These are phyloP conservation scores for Cepaea nemoralis DNA, from an alignment of 1,140 invertebrate genomes.

Conservation along the genomic window DNA sequence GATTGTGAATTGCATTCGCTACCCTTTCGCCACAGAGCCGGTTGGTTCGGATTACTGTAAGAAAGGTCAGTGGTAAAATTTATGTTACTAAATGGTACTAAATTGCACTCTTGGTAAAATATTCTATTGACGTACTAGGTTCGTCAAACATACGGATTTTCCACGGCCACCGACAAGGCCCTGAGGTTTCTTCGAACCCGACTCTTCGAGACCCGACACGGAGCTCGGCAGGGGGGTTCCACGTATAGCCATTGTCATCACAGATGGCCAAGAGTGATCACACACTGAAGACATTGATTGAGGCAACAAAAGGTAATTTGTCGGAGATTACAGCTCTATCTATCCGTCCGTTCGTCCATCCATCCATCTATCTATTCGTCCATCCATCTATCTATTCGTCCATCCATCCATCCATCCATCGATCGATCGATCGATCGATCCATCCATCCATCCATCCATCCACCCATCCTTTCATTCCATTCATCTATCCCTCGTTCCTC, in stretches of 20 bases:
- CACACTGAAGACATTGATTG: conserved; percentile 50
- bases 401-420: neutral
- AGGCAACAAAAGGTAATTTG: conserved; percentile 42
- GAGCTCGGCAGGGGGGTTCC: conserved; percentile 49
- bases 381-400: neutral
- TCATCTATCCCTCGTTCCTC: neutral
- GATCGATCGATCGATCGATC: neutral
- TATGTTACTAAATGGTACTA: too few species aligned
- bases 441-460: neutral
- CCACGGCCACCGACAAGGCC: conserved; percentile 47
- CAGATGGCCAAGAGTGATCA: conserved; percentile 62
- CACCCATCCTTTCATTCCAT: neutral
- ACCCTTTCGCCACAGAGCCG: too few species aligned
- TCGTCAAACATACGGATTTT: conserved; percentile 6
- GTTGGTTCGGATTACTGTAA: too few species aligned
- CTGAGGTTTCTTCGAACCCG: conserved; percentile 47
- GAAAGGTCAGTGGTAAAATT: too few species aligned
- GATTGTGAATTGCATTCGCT: too few species aligned
- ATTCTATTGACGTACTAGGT: neutral
- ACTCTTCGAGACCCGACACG: conserved; percentile 50
- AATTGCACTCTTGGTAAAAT: too few species aligned
- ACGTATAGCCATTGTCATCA: conserved; percentile 61
- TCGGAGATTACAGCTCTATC: neutral
- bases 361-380: neutral
- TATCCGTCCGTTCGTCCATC: neutral